Base-by-base conservation (phyloP, 2,113 vertebrate genomes). In the Gambusia holbrooki region DNA sequence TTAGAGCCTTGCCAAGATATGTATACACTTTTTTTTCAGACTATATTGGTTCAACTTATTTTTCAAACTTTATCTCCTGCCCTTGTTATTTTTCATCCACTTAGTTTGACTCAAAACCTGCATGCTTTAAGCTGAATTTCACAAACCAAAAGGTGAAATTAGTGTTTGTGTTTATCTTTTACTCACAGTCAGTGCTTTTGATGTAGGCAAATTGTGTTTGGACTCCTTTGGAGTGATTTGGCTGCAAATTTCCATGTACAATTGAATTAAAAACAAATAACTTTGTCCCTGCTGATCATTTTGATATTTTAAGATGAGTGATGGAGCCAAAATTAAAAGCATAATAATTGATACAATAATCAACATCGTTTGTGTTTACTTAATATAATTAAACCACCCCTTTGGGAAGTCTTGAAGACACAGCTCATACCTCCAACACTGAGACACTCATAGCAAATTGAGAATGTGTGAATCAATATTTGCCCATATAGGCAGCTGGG, bases 401-500 rank as follows among this genome's bases (percentile, higher is more conserved):
- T 69, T 22, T 54, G 12, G 30, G 45, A 62, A 45, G 58, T 30
- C 58, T 62, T 2, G 7, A 70, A 63, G 42, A 71, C 22, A 64
- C 19, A n/a, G 15, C 40, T 70, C 61, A 58, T 25, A 65, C 27
- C 37, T 62, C 40, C 40, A 77, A 62, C 71, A 42, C 32, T 28
- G 68, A 79, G 72, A 83, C 66, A 29, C 10, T 76, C 74, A 70
- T 71, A 60, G 71, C 19, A 12, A 83, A 70, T 68, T 69, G 67
- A 76, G 65, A 85, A 85, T 37, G 81, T 85, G 82, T 85, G 81
- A 88, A 86, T 87, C 80, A 90, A 88, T 88, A 85, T 88, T 87
- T 85, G 75, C 69, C 74, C 80, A 66, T 63, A 79, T 76, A 72
- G 80, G 77, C 82, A 90, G 80, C 73, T 81, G 77, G 79, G 82